Evolutionary conservation across 2,797 vertebrate species (phyloP).

Genomic region (Sebastes oblongus): DNA sequence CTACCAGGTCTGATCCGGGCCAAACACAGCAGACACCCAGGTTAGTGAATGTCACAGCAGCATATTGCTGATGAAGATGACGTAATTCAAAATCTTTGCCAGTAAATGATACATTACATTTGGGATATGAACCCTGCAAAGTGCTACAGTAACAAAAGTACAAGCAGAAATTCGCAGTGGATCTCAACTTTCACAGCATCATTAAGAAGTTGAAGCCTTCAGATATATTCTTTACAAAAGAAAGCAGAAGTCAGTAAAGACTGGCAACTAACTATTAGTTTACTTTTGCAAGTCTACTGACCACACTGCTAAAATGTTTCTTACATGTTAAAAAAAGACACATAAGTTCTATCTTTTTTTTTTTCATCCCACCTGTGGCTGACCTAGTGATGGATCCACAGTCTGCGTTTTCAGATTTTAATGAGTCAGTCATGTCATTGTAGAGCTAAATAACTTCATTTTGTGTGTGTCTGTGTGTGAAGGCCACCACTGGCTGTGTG

Average conservation of each 20-base stretch:
- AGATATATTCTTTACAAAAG: background rate
- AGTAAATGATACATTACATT: background rate
- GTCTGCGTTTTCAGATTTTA: constrained; percentile 42
- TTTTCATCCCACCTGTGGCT: constrained; percentile 29
- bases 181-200: background rate
- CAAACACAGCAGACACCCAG: background rate
- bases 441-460: constrained; percentile 30
- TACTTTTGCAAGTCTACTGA: constrained; percentile 3
- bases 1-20: too few species aligned
- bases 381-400: constrained; percentile 1
- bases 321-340: background rate
- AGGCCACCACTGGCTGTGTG: constrained; percentile 29
- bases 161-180: background rate
- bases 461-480: constrained; percentile 6
- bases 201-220: background rate
- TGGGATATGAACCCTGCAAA: background rate
- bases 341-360: background rate
- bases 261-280: background rate
- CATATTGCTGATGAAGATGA: background rate
- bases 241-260: background rate
- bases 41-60: background rate
- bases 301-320: background rate
- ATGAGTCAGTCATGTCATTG: constrained; percentile 43
- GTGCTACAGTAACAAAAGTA: background rate
- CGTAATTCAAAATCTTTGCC: background rate